Conservation (phyloP, 2,797 vertebrate species). For the Anisognathus igniventris region DNA sequence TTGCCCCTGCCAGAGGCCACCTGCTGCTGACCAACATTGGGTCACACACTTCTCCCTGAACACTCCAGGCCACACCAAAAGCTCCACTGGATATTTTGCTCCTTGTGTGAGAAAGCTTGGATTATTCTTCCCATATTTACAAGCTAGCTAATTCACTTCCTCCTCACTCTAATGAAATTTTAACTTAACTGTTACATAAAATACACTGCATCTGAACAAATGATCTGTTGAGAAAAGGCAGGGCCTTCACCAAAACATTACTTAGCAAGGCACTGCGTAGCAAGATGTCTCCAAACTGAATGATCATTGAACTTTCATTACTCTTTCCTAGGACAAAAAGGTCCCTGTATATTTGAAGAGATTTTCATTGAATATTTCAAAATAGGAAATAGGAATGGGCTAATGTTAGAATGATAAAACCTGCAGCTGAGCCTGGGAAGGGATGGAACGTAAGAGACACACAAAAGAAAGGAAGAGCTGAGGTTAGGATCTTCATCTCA, state of each 20-base stretch:
- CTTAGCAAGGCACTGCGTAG: background rate
- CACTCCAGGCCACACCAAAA: background rate
- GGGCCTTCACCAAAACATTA: background rate
- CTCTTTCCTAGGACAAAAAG: background rate
- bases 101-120: background rate
- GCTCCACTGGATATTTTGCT: background rate
- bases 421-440: background rate
- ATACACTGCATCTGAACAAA: background rate
- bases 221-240: background rate
- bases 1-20: background rate
- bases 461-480: background rate
- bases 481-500: background rate
- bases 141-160: background rate
- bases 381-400: background rate
- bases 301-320: background rate
- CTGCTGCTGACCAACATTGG: background rate
- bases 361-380: background rate
- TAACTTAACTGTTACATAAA: background rate
- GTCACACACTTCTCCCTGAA: background rate
- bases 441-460: background rate
- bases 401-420: background rate
- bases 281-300: background rate
- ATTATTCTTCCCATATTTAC: background rate
- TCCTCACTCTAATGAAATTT: background rate
- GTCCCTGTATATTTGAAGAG: background rate